A percentile compares a stretch with the other conserved stretches of the same genome.
These are phyloP conservation scores for Anolis apletophallus DNA, from an alignment of 2,797 vertebrate species.

Conservation along the genomic window DNA sequence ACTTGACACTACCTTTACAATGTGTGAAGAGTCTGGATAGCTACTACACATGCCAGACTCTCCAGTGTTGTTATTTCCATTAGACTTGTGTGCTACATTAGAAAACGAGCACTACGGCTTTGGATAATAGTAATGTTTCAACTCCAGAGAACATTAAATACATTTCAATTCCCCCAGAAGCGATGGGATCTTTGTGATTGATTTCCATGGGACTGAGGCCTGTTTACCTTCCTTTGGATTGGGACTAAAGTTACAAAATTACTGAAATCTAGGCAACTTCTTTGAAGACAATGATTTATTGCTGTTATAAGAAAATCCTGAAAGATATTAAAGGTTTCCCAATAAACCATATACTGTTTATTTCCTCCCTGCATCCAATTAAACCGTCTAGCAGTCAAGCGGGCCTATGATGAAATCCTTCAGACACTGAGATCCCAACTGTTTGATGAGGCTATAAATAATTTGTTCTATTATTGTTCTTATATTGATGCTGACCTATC, in stretches of 20 bases:
- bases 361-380: constrained; percentile 26
- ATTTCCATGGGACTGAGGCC: not conserved
- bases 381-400: constrained; percentile 50
- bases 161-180: not conserved
- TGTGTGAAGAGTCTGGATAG: not conserved
- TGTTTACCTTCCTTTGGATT: constrained; percentile 3
- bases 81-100: not conserved
- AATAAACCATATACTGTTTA: constrained; percentile 22
- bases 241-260: not conserved
- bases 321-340: constrained; percentile 1
- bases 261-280: not conserved
- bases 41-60: not conserved
- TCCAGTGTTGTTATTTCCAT: constrained; percentile 17
- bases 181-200: not conserved
- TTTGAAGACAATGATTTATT: constrained; percentile 2
- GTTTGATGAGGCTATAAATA: constrained; percentile 1
- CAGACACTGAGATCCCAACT: constrained; percentile 4
- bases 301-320: not conserved
- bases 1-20: not conserved
- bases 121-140: constrained; percentile 7
- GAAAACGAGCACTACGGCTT: not conserved
- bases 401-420: constrained; percentile 15
- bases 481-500: not conserved
- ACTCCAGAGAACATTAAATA: not conserved
- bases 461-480: constrained; percentile 4